Conservation (phyloP, 37 sponge, comb jelly and placozoan species). For the Ephydatia muelleri region DNA sequence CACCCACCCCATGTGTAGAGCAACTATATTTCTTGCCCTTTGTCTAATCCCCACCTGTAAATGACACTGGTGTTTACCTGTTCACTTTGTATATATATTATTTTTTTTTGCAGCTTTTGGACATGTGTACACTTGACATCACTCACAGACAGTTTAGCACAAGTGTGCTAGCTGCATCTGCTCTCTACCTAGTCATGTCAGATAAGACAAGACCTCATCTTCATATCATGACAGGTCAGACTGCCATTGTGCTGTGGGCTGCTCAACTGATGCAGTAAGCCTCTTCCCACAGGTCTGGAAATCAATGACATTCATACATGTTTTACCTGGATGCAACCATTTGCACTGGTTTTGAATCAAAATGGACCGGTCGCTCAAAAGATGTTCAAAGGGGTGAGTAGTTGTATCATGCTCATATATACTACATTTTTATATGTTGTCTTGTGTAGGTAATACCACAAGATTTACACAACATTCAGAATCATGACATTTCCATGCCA, state of each 20-base stretch:
- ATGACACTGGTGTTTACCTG: too few species aligned
- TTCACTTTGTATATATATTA: too few species aligned
- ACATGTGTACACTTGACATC: slow-evolving; percentile 77
- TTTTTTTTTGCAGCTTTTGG: slow-evolving; percentile 49
- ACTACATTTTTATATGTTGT: too few species aligned
- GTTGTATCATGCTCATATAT: background rate
- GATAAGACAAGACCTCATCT: slow-evolving; percentile 37
- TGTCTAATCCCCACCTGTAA: background rate
- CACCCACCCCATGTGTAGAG: background rate
- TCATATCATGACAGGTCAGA: slow-evolving; percentile 64
- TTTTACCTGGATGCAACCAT: slow-evolving; percentile 69
- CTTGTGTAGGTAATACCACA: slow-evolving; percentile 41
- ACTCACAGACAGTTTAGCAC: slow-evolving; percentile 49
- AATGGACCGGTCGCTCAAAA: slow-evolving; percentile 20
- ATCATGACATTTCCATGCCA: slow-evolving; percentile 53
- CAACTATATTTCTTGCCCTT: background rate
- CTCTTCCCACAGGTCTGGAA: slow-evolving; percentile 44
- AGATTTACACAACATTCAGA: slow-evolving; percentile 83
- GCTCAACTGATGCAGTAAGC: background rate
- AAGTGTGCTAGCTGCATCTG: slow-evolving; percentile 77
- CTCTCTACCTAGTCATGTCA: slow-evolving; percentile 50
- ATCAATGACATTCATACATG: slow-evolving; percentile 59
- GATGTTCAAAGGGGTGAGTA: slow-evolving; percentile 48
- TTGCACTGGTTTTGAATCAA: slow-evolving; percentile 20
- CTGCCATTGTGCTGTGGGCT: background rate